Percentiles rank a stretch among this genome's conserved stretches.
Evolutionary conservation across 2,113 vertebrate genomes (phyloP).

Genomic region (Mastomys natalensis): DNA sequence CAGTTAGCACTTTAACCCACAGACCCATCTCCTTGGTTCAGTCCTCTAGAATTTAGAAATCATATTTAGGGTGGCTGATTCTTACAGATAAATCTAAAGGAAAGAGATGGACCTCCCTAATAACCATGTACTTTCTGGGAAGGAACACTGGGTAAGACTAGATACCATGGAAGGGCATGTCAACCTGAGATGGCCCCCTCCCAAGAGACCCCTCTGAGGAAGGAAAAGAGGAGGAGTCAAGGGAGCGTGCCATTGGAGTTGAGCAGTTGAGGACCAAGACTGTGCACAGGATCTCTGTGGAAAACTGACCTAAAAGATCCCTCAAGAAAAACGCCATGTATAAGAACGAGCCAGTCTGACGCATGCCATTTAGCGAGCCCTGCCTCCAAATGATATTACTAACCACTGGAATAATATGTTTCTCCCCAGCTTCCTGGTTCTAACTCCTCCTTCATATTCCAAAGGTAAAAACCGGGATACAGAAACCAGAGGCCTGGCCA

Average conservation of each 20-base stretch:
- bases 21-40: background rate
- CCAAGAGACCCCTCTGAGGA: background rate
- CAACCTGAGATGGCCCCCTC: background rate
- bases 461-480: background rate
- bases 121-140: background rate
- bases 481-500: background rate
- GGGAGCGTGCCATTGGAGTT: background rate
- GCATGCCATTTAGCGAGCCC: background rate
- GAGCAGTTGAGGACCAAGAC: accelerated
- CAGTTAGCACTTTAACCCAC: background rate
- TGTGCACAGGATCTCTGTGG: background rate
- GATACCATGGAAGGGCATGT: background rate
- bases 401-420: background rate
- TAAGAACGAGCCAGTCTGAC: background rate
- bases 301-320: background rate
- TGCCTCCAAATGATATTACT: background rate
- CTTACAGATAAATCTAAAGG: background rate
- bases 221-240: background rate
- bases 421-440: background rate
- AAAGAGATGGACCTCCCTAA: background rate
- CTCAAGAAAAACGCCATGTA: background rate
- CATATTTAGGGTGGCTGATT: background rate
- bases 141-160: background rate
- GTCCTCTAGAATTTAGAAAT: background rate
- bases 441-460: background rate